Base-by-base conservation (phyloP, 2,888 invertebrate genomes). In the Troilus luridus region DNA sequence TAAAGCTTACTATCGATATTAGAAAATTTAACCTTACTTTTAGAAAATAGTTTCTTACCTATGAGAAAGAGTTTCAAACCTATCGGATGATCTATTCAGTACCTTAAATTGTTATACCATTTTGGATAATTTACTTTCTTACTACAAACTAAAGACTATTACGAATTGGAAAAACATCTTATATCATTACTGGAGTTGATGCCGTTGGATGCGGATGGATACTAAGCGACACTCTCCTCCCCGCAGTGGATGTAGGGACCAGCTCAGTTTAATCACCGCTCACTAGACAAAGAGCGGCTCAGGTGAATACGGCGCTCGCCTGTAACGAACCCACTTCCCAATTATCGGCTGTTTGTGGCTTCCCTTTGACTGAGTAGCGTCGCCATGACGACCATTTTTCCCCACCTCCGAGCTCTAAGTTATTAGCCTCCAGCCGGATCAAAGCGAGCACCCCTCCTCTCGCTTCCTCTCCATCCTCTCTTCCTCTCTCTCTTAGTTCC, bases 311-410 rank as follows among this genome's bases (percentile, higher is more conserved):
- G 21, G 85, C 56, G 21, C 54, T 81, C 56, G n/a, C 19, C 58
- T 24, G 56, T 72, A 77, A 77, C 77, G 90, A 90, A 90, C 64
- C 90, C 59, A 56, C 59, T 64, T 77, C 72, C 90, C 90, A 90
- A 90, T 90, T 90, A 90, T 88, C 85, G 90, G 72, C 77, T 90
- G 90, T 59, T 90, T 90, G 90, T 64, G 90, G 90, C 90, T 88
- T 90, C 88, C 54, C 90, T 90, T 90, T 90, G 90, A 90, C 90
- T 90, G 17, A 11, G 56, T 41, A 6, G 24, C 56, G 58, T 72
- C 77, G 12, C 90, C 90, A 90, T 89, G 89, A 41, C 59, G 10
- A 89, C 89, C 62, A 64, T 62, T 62, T 89, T 89, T 81, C 72
- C 62, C 60, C 60, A 21, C 27, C 62, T 12, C 88, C 24, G 12